Conservation (phyloP, 2,888 invertebrate genomes). For the Acanthoscelides obtectus region DNA sequence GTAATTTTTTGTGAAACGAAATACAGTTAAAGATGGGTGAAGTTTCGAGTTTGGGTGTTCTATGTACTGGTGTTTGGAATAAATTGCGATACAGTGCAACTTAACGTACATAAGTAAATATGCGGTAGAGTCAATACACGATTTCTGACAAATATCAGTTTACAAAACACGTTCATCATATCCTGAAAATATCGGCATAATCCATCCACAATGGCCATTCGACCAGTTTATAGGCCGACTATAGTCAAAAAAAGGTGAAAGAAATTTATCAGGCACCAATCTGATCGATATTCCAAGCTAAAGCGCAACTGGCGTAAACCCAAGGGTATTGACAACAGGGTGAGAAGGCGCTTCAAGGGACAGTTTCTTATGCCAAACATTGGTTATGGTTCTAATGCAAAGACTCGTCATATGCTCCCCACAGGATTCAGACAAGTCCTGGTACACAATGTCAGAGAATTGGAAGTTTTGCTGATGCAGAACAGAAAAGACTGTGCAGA, state of each 20-base stretch:
- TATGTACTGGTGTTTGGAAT: too few relatives aligned
- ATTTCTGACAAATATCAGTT: too few relatives aligned
- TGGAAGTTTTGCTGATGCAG: conserved; percentile 98
- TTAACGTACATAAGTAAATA: too few relatives aligned
- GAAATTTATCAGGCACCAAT: conserved; percentile 97
- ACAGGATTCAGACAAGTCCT: conserved; percentile 97
- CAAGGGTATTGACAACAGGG: conserved; percentile 99
- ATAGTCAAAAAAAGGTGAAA: conserved; percentile 97
- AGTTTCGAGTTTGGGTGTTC: too few relatives aligned
- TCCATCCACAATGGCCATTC: conserved; percentile 71
- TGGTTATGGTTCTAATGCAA: conserved; percentile 95
- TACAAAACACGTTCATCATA: conserved; percentile 15
- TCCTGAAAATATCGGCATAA: conserved; percentile 26
- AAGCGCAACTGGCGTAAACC: conserved; percentile 99
- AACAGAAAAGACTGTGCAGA: conserved; percentile 96
- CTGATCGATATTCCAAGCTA: conserved; percentile 94
- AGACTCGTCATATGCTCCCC: conserved; percentile 94
- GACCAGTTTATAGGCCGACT: conserved; percentile 82
- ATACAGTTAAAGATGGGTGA: too few relatives aligned
- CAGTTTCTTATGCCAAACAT: conserved; percentile 99
- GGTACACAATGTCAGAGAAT: conserved; percentile 84
- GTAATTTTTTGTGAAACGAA: too few relatives aligned
- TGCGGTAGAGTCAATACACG: too few relatives aligned
- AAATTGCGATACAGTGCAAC: too few relatives aligned
- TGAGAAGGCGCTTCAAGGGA: conserved; percentile 98